A percentile compares a stretch with the other conserved stretches of the same genome.
Evolutionary conservation across 2,888 invertebrate genomes (phyloP).

Genomic region (Chelonus formosanus): DNA sequence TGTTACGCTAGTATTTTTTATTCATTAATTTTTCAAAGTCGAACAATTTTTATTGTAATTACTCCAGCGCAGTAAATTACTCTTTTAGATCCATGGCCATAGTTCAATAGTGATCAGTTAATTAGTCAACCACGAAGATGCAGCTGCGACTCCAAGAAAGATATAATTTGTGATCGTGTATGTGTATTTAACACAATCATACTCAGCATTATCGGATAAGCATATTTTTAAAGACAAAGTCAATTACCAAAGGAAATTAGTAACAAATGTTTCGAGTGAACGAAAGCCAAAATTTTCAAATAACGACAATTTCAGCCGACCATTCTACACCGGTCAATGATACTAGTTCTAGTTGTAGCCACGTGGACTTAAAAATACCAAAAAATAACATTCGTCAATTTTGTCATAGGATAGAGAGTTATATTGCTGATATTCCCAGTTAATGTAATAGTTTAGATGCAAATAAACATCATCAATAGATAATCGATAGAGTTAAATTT

Average conservation of each 20-base stretch:
- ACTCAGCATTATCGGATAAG: slow-evolving; percentile 22
- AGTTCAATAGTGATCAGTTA: slow-evolving; percentile 51
- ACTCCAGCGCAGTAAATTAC: slow-evolving; percentile 36
- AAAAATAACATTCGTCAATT: slow-evolving; percentile 44
- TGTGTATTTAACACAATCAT: not conserved
- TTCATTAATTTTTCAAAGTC: too few relatives aligned
- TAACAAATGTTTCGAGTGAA: slow-evolving; percentile 43
- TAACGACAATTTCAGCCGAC: not conserved
- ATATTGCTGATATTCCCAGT: slow-evolving; percentile 44
- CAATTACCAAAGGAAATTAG: slow-evolving; percentile 24
- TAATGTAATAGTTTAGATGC: slow-evolving; percentile 48
- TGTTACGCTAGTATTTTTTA: too few relatives aligned
- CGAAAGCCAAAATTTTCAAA: slow-evolving; percentile 31
- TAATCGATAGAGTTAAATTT: slow-evolving; percentile 56
- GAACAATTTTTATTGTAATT: too few relatives aligned
- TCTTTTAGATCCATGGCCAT: slow-evolving; percentile 59
- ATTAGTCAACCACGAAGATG: slow-evolving; percentile 50
- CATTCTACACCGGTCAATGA: slow-evolving; percentile 21
- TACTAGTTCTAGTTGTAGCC: slow-evolving; percentile 26
- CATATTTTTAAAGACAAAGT: slow-evolving; percentile 20
- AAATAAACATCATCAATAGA: slow-evolving; percentile 35
- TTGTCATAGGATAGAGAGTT: slow-evolving; percentile 41
- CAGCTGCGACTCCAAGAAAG: slow-evolving; percentile 47
- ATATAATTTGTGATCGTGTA: slow-evolving; percentile 34
- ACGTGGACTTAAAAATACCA: slow-evolving; percentile 32